Percentiles rank a stretch among this genome's conserved stretches.
These are phyloP conservation scores for Gopherus evgoodei DNA, from an alignment of 2,113 vertebrate species.

Conservation along the genomic window DNA sequence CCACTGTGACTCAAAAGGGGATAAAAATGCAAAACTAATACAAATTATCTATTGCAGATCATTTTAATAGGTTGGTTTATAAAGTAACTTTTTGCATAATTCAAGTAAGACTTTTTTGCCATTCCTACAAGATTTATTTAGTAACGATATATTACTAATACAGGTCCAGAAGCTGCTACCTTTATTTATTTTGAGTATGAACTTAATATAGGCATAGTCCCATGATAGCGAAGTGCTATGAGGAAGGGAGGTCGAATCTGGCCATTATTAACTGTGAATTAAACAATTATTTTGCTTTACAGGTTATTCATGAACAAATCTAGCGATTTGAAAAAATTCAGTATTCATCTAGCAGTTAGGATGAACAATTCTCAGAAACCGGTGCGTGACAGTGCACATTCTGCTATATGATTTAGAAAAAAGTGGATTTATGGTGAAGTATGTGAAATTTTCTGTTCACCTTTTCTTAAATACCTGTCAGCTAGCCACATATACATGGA, in stretches of 20 bases:
- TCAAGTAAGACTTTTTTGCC: constrained; percentile 54
- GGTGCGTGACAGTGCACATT: constrained; percentile 75
- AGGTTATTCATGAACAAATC: constrained; percentile 76
- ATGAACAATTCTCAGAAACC: constrained; percentile 75
- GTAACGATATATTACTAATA: background rate
- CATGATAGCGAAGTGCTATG: background rate
- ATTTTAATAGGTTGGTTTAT: background rate
- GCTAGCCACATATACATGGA: constrained; percentile 35
- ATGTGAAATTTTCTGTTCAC: constrained; percentile 60
- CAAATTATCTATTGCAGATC: constrained; percentile 24
- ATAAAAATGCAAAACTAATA: background rate
- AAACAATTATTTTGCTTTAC: constrained; percentile 42
- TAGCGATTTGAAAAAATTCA: constrained; percentile 73
- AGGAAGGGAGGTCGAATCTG: constrained; percentile 53
- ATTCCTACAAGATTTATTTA: constrained; percentile 45
- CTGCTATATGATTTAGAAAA: constrained; percentile 73
- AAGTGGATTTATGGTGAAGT: constrained; percentile 64
- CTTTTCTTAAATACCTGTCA: constrained; percentile 50
- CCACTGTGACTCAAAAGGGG: background rate
- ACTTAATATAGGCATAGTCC: background rate
- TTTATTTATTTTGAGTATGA: background rate
- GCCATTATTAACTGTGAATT: constrained; percentile 73
- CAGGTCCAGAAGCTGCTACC: background rate
- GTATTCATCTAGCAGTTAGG: constrained; percentile 76
- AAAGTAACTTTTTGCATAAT: constrained; percentile 25